Percentiles rank a stretch among this genome's conserved stretches.
phyloP scores from a whole-genome alignment of 2,113 vertebrate species.

The Brachyhypopomus gauderio region DNA sequence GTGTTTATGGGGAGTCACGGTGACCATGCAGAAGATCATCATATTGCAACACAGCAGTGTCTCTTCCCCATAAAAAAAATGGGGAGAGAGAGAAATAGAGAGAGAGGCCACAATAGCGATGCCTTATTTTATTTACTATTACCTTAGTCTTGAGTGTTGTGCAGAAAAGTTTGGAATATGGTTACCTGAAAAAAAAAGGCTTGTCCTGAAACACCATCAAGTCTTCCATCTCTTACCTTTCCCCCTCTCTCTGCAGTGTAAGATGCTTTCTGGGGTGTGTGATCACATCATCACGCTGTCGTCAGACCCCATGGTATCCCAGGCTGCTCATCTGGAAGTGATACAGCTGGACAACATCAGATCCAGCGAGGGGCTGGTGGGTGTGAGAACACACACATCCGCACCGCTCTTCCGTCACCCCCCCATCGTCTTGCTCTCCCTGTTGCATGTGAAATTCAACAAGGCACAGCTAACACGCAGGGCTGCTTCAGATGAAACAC shows the following conservation, averaged over 20 bases:
- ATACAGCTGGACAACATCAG: slow-evolving; percentile 91
- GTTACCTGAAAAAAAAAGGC: neutral
- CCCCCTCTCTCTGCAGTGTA: slow-evolving; percentile 78
- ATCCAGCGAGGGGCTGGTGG: slow-evolving; percentile 94
- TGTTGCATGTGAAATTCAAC: neutral
- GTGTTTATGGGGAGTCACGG: slow-evolving; percentile 37
- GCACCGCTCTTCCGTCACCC: too few species aligned
- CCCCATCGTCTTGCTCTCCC: too few species aligned
- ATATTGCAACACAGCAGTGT: slow-evolving; percentile 46
- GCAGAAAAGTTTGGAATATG: neutral
- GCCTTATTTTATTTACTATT: neutral
- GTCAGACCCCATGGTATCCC: slow-evolving; percentile 90
- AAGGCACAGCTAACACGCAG: too few species aligned
- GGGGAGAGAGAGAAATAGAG: slow-evolving; percentile 24
- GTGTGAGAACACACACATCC: slow-evolving; percentile 53
- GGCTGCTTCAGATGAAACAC: too few species aligned
- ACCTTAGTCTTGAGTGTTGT: neutral
- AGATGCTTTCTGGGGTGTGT: slow-evolving; percentile 92
- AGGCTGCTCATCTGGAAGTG: slow-evolving; percentile 91
- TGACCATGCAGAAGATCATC: slow-evolving; percentile 43
- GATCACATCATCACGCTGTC: slow-evolving; percentile 91
- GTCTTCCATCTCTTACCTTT: neutral
- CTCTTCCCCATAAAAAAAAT: slow-evolving; percentile 12
- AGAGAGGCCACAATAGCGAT: slow-evolving; percentile 2
- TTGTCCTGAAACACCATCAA: neutral